A percentile compares a stretch with the other conserved stretches of the same genome.
Evolutionary conservation across 2,113 vertebrate species (phyloP).

Genomic region (Budorcas taxicolor): DNA sequence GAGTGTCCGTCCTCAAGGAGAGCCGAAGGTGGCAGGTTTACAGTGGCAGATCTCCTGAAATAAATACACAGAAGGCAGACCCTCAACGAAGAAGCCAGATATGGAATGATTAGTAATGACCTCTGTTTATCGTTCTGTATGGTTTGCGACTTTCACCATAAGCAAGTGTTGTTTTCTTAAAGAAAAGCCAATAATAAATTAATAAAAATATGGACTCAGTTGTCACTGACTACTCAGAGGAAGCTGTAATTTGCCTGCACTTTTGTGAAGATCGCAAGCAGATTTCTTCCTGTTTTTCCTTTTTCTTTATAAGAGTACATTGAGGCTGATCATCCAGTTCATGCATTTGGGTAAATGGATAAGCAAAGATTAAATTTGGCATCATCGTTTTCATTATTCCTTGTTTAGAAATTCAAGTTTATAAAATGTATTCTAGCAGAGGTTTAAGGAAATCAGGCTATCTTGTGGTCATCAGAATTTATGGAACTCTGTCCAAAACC

Average conservation of each 20-base stretch:
- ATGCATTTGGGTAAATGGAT: conserved; percentile 6
- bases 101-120: neutral
- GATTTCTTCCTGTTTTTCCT: neutral
- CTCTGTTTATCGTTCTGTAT: neutral
- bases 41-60: neutral
- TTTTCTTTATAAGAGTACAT: neutral
- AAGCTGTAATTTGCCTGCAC: neutral
- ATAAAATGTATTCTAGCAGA: conserved; percentile 3
- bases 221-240: neutral
- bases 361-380: conserved; percentile 35
- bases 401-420: conserved; percentile 25
- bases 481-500: conserved; percentile 54
- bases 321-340: neutral
- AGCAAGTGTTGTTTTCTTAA: neutral
- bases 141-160: neutral
- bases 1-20: conserved; percentile 27
- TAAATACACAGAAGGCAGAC: conserved; percentile 5
- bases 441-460: conserved; percentile 59
- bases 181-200: neutral
- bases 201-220: neutral
- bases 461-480: conserved; percentile 68
- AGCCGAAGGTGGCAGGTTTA: conserved; percentile 59
- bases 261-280: neutral
- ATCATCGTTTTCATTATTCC: conserved; percentile 37
- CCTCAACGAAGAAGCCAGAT: neutral